These are phyloP conservation scores for Montipora capitata DNA, from an alignment of 92 coral and sea anemone species.

Conservation along the genomic window DNA sequence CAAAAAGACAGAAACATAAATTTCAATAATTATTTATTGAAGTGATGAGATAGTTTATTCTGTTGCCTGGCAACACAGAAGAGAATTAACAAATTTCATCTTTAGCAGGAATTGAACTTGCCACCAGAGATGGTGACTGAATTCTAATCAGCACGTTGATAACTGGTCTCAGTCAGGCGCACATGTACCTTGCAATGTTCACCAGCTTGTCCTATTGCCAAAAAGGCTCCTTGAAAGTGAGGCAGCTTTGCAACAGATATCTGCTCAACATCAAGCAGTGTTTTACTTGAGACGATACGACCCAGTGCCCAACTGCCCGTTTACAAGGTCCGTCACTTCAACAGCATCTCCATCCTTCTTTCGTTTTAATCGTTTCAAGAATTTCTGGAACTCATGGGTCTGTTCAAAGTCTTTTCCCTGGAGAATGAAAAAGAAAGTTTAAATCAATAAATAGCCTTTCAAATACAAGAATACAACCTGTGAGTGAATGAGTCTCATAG, in stretches of 20 bases:
- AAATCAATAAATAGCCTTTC: neutral
- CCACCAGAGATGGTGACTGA: constrained; percentile 3
- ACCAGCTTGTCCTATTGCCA: constrained; percentile 22
- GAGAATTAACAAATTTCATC: too few species aligned
- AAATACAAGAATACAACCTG: too few species aligned
- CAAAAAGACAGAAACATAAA: too few species aligned
- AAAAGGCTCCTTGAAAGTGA: constrained; percentile 21
- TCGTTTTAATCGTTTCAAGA: neutral
- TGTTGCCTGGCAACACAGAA: too few species aligned
- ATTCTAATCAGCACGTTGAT: too few species aligned
- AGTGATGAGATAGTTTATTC: too few species aligned
- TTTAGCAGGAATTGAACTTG: too few species aligned
- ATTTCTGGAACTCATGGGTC: constrained; percentile 22
- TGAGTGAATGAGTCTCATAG: too few species aligned
- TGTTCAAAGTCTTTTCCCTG: constrained; percentile 29
- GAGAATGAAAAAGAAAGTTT: neutral
- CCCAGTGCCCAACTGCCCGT: constrained; percentile 10
- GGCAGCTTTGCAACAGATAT: constrained; percentile 15
- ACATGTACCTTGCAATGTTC: constrained; percentile 8
- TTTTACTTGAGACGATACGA: neutral
- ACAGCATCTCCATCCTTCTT: constrained; percentile 6
- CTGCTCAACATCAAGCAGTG: constrained; percentile 16
- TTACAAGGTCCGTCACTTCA: neutral
- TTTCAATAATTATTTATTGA: too few species aligned
- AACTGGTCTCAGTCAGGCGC: neutral